These are phyloP conservation scores for Cricetomys ansorgei DNA, from an alignment of 2,113 vertebrate genomes.

Conservation along the genomic window DNA sequence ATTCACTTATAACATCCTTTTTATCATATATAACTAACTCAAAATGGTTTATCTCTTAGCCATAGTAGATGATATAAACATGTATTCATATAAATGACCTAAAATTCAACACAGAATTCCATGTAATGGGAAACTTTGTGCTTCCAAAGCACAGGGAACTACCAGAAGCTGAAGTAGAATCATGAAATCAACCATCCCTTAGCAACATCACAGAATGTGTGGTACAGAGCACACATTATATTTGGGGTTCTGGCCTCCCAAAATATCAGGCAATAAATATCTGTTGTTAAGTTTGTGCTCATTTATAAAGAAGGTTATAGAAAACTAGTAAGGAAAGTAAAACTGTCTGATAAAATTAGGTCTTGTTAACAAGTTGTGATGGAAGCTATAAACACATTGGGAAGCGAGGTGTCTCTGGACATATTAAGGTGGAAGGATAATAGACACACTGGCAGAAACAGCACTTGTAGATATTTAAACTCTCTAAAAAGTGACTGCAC, in stretches of 20 bases:
- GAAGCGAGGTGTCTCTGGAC: neutral
- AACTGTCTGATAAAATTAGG: neutral
- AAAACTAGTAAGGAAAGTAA: neutral
- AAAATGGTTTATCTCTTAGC: neutral
- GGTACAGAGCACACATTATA: neutral
- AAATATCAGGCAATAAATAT: neutral
- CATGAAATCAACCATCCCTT: neutral
- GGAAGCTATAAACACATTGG: neutral
- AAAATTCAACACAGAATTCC: neutral
- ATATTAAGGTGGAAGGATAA: too few relatives aligned
- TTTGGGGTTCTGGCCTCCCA: neutral
- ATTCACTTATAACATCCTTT: neutral
- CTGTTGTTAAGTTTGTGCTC: neutral
- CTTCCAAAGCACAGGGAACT: neutral
- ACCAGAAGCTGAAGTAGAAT: neutral
- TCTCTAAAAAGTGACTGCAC: too few relatives aligned
- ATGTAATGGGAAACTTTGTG: neutral
- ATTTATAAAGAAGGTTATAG: neutral
- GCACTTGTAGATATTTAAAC: neutral
- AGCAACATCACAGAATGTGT: neutral
- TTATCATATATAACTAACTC: neutral
- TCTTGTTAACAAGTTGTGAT: neutral
- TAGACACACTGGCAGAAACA: neutral
- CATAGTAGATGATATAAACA: neutral
- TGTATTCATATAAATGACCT: neutral